phyloP scores from a whole-genome alignment of 1,140 invertebrate genomes.

The Manduca sexta region DNA sequence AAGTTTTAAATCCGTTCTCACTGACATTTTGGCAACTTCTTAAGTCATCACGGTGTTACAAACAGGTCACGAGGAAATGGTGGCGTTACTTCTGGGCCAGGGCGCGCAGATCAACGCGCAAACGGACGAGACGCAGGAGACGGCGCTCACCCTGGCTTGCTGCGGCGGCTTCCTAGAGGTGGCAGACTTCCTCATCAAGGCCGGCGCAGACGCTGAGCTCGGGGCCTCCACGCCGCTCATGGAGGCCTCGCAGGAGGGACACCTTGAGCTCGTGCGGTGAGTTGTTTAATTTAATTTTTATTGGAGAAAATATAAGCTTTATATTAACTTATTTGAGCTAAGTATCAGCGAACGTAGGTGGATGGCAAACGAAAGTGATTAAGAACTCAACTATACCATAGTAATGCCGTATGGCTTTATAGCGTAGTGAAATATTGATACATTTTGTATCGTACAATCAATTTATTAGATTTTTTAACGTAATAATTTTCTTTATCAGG shows the following conservation, averaged over 20 bases:
- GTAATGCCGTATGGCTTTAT: too few relatives aligned
- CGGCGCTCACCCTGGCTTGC: constrained; percentile 96
- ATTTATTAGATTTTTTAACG: too few relatives aligned
- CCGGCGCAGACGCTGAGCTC: constrained; percentile 95
- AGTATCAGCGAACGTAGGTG: too few relatives aligned
- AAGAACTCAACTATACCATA: too few relatives aligned
- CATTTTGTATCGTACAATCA: too few relatives aligned
- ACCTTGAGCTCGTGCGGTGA: constrained; percentile 89
- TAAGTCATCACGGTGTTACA: too few relatives aligned
- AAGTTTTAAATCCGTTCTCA: too few relatives aligned
- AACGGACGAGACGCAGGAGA: constrained; percentile 99
- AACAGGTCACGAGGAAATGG: constrained; percentile 98
- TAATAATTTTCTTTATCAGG: constrained; percentile 39
- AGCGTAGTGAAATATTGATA: too few relatives aligned
- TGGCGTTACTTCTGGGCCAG: constrained; percentile 92
- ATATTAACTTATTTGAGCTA: too few relatives aligned
- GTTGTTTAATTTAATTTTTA: background rate
- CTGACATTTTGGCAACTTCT: too few relatives aligned
- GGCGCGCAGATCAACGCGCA: constrained; percentile 98
- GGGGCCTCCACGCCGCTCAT: constrained; percentile 98
- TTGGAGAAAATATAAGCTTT: too few relatives aligned
- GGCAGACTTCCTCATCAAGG: constrained; percentile 96
- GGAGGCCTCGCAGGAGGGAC: constrained; percentile 98
- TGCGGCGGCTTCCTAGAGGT: constrained; percentile 98
- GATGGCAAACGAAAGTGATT: too few relatives aligned